These are phyloP conservation scores for Oegoconia quadripuncta DNA, from an alignment of 2,888 invertebrate genomes.

Conservation along the genomic window DNA sequence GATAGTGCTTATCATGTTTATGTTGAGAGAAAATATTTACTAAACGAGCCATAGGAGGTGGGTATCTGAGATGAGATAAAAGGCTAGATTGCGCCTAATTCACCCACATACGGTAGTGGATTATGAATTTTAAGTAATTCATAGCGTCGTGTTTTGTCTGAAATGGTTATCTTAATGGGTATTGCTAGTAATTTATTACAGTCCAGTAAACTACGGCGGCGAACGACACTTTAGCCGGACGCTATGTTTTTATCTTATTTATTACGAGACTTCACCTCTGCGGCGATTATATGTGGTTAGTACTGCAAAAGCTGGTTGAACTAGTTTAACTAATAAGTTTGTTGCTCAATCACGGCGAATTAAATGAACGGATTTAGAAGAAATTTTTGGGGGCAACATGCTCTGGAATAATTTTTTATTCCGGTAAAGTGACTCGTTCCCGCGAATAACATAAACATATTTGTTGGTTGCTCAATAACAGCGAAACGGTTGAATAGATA, in stretches of 20 bases:
- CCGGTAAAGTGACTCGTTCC: no score
- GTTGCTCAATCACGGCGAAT: no score
- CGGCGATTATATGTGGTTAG: background rate
- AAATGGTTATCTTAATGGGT: slow-evolving; percentile 57
- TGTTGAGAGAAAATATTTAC: slow-evolving; percentile 54
- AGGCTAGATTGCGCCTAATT: slow-evolving; percentile 46
- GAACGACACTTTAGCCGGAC: slow-evolving; percentile 4
- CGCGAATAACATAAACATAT: no score
- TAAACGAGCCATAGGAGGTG: slow-evolving; percentile 35
- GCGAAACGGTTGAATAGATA: no score
- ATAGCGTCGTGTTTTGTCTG: slow-evolving; percentile 41
- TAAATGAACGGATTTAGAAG: no score
- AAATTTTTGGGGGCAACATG: no score
- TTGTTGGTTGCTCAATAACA: no score
- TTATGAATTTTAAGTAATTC: slow-evolving; percentile 56
- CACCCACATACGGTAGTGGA: slow-evolving; percentile 60
- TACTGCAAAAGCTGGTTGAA: background rate
- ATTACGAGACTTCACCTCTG: no score
- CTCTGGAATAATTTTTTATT: no score
- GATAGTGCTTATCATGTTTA: slow-evolving; percentile 57
- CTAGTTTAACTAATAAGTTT: background rate
- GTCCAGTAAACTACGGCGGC: slow-evolving; percentile 9
- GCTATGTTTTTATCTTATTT: background rate
- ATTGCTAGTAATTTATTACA: slow-evolving; percentile 15
- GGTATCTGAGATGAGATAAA: slow-evolving; percentile 50